phyloP scores from a whole-genome alignment of 1,140 invertebrate species.

The Cryptotermes secundus region DNA sequence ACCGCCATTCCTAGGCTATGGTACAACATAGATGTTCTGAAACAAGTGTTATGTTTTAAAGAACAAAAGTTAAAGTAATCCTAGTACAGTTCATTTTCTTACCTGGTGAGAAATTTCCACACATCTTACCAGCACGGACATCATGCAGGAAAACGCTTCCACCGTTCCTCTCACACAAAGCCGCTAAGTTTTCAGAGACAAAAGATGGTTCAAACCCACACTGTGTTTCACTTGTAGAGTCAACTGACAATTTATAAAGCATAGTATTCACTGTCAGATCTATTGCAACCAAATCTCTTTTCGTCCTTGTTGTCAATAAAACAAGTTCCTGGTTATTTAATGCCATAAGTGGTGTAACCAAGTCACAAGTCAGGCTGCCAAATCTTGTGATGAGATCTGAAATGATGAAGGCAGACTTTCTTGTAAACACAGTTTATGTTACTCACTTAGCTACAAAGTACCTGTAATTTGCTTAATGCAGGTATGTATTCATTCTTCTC shows the following conservation, averaged over 20 bases:
- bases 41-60: too few species aligned
- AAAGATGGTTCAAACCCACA: not conserved
- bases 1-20: too few species aligned
- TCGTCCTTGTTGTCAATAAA: not conserved
- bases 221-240: not conserved
- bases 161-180: not conserved
- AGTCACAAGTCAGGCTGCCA: not conserved
- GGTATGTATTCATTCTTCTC: too few species aligned
- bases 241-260: not conserved
- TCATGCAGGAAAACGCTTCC: not conserved
- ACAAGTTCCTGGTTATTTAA: not conserved
- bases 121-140: not conserved
- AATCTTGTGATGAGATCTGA: constrained; percentile 23
- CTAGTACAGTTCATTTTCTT: not conserved
- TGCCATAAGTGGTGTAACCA: not conserved
- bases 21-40: too few species aligned
- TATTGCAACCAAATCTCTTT: not conserved
- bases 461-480: too few species aligned
- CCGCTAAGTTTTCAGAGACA: not conserved
- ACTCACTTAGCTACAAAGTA: too few species aligned
- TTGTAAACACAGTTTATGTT: too few species aligned
- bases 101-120: not conserved
- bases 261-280: not conserved
- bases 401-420: not conserved
- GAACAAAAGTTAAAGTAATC: not conserved